Conservation (phyloP, 64 coral and sea anemone species). For the Acropora tenuis region DNA sequence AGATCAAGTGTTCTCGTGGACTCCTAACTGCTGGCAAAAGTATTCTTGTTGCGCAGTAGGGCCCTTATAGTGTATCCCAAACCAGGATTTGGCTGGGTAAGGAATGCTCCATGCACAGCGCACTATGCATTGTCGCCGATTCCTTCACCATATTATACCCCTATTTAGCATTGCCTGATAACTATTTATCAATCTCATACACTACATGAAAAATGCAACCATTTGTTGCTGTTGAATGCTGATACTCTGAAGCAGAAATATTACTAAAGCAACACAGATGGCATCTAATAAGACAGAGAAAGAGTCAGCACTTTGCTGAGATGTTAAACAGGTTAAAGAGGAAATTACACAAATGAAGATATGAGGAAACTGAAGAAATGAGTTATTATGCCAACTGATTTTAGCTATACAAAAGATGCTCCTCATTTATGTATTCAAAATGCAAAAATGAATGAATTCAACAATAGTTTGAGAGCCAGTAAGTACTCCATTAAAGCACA, state of each 20-base stretch:
- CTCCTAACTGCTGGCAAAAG: conserved; percentile 40
- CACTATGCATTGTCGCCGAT: background rate
- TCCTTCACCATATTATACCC: background rate
- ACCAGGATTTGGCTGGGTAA: conserved; percentile 44
- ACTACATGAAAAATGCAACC: conserved; percentile 5
- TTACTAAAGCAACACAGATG: background rate
- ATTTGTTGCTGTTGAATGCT: conserved; percentile 20
- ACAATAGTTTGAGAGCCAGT: background rate
- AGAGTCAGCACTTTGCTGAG: too few relatives aligned
- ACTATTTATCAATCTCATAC: conserved; percentile 8
- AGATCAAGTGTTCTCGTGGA: conserved; percentile 26
- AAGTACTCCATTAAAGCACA: too few relatives aligned
- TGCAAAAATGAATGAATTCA: too few relatives aligned
- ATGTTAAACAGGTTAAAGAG: too few relatives aligned
- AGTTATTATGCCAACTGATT: too few relatives aligned
- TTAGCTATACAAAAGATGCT: too few relatives aligned
- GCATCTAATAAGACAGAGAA: background rate
- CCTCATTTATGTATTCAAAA: too few relatives aligned
- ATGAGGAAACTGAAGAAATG: too few relatives aligned
- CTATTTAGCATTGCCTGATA: background rate
- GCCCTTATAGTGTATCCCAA: conserved; percentile 38
- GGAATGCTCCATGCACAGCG: conserved; percentile 27
- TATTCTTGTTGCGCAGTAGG: conserved; percentile 32
- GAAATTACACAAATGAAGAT: too few relatives aligned
- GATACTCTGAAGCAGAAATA: conserved; percentile 22